These are phyloP conservation scores for Lissocephala sabroskyi DNA, from an alignment of 2,888 invertebrate genomes.

Conservation along the genomic window DNA sequence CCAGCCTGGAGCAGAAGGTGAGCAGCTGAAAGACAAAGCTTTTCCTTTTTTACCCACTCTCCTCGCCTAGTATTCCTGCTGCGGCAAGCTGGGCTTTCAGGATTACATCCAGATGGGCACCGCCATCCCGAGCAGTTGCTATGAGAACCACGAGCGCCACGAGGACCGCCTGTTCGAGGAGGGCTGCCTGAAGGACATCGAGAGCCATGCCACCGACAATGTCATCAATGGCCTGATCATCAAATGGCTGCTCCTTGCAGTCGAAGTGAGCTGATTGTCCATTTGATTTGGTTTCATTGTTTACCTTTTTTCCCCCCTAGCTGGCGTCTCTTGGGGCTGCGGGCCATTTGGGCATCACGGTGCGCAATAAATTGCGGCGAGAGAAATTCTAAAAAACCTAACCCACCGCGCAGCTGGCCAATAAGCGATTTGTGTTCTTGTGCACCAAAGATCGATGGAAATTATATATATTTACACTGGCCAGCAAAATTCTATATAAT, in stretches of 20 bases:
- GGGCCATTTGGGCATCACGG: constrained; percentile 57
- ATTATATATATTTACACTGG: no score
- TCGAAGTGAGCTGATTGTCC: constrained; percentile 40
- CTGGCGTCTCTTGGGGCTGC: constrained; percentile 51
- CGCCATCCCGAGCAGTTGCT: constrained; percentile 55
- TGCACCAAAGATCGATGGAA: no score
- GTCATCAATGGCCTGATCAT: constrained; percentile 55
- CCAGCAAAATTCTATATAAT: no score
- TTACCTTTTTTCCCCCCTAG: constrained; percentile 29
- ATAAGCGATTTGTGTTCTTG: no score
- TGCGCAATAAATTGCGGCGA: constrained; percentile 61
- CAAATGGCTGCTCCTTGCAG: constrained; percentile 57
- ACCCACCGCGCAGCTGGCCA: no score
- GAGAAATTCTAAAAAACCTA: constrained; percentile 51
- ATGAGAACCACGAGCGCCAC: constrained; percentile 30
- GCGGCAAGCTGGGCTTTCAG: constrained; percentile 59
- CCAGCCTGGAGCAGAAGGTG: constrained; percentile 51
- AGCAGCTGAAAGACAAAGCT: background rate
- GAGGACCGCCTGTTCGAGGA: constrained; percentile 35
- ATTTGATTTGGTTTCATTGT: background rate
- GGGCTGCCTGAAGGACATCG: constrained; percentile 50
- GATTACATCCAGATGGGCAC: constrained; percentile 55
- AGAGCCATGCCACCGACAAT: constrained; percentile 52
- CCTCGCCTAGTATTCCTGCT: constrained; percentile 55
- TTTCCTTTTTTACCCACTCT: constrained; percentile 8